These are phyloP conservation scores for Microcebus murinus DNA, from an alignment of 2,113 vertebrate species.

Conservation along the genomic window DNA sequence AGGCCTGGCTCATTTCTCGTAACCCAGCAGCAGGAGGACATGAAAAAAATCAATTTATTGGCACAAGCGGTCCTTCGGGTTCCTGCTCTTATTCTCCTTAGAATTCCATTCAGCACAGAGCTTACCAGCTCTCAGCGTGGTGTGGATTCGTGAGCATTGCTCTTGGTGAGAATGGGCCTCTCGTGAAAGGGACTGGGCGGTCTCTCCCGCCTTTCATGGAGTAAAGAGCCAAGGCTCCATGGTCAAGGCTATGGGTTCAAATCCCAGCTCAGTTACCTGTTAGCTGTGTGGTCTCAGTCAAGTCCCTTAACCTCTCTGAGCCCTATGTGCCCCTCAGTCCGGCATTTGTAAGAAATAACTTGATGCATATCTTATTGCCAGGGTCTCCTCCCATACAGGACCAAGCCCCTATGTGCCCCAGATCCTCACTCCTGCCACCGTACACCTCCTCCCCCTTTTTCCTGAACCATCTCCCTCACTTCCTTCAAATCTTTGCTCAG, in stretches of 20 bases:
- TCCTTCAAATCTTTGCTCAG: background rate
- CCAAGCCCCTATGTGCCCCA: background rate
- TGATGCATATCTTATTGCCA: background rate
- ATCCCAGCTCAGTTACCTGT: background rate
- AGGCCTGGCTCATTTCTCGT: conserved; percentile 47
- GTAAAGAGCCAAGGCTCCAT: background rate
- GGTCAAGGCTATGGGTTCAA: background rate
- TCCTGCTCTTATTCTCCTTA: background rate
- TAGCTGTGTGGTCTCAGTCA: background rate
- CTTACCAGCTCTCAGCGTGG: background rate
- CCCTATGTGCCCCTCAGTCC: background rate
- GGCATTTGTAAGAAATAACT: background rate
- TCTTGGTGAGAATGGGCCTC: background rate
- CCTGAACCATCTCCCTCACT: background rate
- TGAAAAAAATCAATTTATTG: conserved; percentile 67
- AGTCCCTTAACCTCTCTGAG: background rate
- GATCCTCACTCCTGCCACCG: background rate
- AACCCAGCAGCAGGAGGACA: conserved; percentile 45
- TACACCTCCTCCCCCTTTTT: background rate
- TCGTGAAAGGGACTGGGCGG: background rate
- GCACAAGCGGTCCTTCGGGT: conserved; percentile 35
- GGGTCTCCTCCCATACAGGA: background rate
- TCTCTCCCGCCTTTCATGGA: background rate
- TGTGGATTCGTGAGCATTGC: fast-evolving
- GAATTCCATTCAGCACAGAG: background rate